Evolutionary conservation across 2,888 invertebrate genomes (phyloP).

Genomic region (Tridacna crocea): DNA sequence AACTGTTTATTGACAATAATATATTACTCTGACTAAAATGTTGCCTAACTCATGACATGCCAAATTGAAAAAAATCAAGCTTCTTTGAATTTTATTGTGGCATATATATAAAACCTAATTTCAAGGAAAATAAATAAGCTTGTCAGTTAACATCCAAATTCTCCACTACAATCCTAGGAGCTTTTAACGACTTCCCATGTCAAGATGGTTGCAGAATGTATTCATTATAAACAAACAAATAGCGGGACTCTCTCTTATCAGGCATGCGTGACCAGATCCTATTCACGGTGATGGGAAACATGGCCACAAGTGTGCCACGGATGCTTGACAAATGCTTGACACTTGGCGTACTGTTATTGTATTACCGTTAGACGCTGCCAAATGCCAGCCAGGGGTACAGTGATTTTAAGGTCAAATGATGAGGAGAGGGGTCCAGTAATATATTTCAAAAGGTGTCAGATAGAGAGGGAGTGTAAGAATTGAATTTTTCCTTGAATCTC

Average conservation of each 20-base stretch:
- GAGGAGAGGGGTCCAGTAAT: background rate
- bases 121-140: too few species aligned
- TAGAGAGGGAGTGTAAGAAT: too few species aligned
- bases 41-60: too few species aligned
- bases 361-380: conserved; percentile 26
- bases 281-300: conserved; percentile 22
- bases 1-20: too few species aligned
- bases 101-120: too few species aligned
- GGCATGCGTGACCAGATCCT: conserved; percentile 19
- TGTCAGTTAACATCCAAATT: too few species aligned
- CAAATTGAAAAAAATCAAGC: too few species aligned
- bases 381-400: conserved; percentile 17
- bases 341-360: conserved; percentile 26
- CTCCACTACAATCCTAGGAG: background rate
- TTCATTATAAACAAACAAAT: conserved; percentile 22
- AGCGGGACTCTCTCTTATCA: conserved; percentile 26
- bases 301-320: conserved; percentile 7
- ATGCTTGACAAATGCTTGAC: conserved; percentile 28
- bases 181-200: conserved; percentile 19
- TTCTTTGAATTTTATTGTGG: too few species aligned
- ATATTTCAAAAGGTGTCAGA: too few species aligned
- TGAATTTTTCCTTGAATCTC: too few species aligned
- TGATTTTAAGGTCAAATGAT: conserved; percentile 8
- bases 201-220: conserved; percentile 14
- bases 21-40: too few species aligned